Evolutionary conservation across 37 sponge, comb jelly and placozoan species (phyloP).

Genomic region (Ephydatia muelleri): DNA sequence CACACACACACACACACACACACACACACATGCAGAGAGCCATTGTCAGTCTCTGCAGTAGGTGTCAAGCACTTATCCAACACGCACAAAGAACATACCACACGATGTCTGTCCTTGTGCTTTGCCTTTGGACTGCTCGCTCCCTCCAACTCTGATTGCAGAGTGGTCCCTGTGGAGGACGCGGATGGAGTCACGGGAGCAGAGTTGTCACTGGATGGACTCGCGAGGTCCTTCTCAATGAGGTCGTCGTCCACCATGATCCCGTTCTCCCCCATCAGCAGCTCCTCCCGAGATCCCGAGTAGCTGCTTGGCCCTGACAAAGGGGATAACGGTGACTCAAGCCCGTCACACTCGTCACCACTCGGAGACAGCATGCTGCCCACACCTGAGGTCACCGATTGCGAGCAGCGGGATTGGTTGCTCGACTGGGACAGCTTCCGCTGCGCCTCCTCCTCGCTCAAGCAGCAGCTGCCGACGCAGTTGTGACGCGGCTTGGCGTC

Average conservation of each 20-base stretch:
- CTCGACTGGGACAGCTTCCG: slow-evolving; percentile 62
- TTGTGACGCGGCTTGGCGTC: not conserved
- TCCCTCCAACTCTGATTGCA: not conserved
- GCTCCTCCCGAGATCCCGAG: slow-evolving; percentile 16
- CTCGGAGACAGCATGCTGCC: slow-evolving; percentile 57
- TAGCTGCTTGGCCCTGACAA: slow-evolving; percentile 56
- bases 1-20: no score
- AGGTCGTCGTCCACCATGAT: slow-evolving; percentile 18
- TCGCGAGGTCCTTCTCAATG: slow-evolving; percentile 20
- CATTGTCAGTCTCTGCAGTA: no score
- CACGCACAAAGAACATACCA: not conserved
- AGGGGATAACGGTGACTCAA: slow-evolving; percentile 70
- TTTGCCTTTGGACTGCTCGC: not conserved
- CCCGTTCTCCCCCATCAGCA: not conserved
- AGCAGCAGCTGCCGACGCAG: not conserved
- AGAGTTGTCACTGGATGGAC: not conserved
- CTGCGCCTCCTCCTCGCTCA: not conserved
- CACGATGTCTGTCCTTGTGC: not conserved
- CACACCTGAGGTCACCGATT: slow-evolving; percentile 49
- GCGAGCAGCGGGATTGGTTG: slow-evolving; percentile 6
- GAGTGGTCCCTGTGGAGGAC: not conserved
- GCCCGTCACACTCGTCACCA: slow-evolving; percentile 44
- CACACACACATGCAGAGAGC: no score
- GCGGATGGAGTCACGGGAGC: not conserved
- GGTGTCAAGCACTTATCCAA: not conserved